Base-by-base conservation (phyloP, 1,140 invertebrate species). In the Pseudomyrmex sp. region DNA sequence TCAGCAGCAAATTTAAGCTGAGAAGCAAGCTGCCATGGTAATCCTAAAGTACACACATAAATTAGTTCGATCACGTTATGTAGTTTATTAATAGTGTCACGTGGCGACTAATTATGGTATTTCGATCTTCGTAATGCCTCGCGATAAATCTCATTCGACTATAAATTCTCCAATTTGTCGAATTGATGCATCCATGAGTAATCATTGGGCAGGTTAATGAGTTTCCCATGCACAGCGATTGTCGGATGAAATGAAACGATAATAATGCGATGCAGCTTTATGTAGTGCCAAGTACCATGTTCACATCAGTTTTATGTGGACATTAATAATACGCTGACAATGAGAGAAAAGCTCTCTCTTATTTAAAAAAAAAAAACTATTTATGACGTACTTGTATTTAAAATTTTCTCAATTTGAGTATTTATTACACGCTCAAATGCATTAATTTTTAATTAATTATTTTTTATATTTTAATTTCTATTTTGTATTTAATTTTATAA, bases 91-190 rank as follows among this genome's bases (percentile, higher is more conserved):
- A 79, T 80, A 54, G 52, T 80, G 54, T 72, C 54, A n/a, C 66
- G 44, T 69, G 63, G 15, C 66, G 54, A 80, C 76, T 80, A 80
- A 80, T 80, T 80, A 80, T 70, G 66, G 44, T 72, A 72, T 59
- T 80, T 72, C 54, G 66, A 80, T 80, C 66, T 80, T 80, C 56
- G 76, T 80, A 80, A 72, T 80, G 72, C 70, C 65, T 70, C 76
- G 12, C 26, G 65, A 79, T 70, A 69, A 80, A 80, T 72, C 76
- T 80, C 76, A 15, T 15, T 23, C 52, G n/a, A 72, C 76, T 80
- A 80, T 59, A 80, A 80, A 72, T 80, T 48, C 66, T 72, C 44
- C 12, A 58, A 80, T 80, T 80, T 72, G 54, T 70, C 54, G 54
- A 72, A 59, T 50, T 79, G 76, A 79, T 69, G 65, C n/a, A 70